Conservation (phyloP, 2,888 invertebrate species). For the Neoitamus cyanurus region DNA sequence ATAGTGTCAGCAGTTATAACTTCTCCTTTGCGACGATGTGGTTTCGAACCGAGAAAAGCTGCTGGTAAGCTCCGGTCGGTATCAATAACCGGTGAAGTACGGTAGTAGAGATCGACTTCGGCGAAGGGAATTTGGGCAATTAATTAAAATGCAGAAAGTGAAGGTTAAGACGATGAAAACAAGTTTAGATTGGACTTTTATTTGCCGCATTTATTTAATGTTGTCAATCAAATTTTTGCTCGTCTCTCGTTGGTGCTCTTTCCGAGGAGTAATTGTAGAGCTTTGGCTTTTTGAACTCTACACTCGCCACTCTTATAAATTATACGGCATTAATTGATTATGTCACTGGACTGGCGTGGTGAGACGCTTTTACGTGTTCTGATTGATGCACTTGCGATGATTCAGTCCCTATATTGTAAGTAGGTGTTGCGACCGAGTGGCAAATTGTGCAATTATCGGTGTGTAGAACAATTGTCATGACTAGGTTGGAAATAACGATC, state of each 20-base stretch:
- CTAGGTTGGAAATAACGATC: background rate
- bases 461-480: background rate
- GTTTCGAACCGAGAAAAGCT: background rate
- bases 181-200: background rate
- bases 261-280: background rate
- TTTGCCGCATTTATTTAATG: background rate
- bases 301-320: background rate
- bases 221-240: background rate
- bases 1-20: background rate
- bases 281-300: background rate
- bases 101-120: background rate
- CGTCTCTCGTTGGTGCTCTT: background rate
- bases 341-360: background rate
- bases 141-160: constrained; percentile 31
- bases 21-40: background rate
- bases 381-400: constrained; percentile 4
- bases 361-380: background rate
- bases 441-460: background rate
- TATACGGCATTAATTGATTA: background rate
- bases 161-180: constrained; percentile 29
- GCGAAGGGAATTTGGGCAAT: background rate
- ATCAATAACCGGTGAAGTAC: background rate
- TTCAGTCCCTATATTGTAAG: background rate
- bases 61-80: background rate
- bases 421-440: background rate